Conservation (phyloP, 1,140 invertebrate genomes). For the Ladona fulva region DNA sequence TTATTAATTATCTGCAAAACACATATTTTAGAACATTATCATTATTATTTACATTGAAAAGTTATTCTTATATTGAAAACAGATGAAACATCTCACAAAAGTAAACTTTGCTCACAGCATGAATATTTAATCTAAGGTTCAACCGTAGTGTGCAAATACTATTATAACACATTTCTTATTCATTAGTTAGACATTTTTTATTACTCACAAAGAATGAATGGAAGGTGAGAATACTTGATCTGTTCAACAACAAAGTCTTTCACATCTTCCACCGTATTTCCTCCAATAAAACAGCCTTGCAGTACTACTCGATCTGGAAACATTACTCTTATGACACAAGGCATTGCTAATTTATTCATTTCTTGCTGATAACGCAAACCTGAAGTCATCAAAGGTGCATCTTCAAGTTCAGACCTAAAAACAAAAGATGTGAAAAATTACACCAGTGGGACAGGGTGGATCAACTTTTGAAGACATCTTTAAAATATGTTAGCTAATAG, state of each 20-base stretch:
- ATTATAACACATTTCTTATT: too few species aligned
- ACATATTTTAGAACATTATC: too few species aligned
- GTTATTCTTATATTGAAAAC: too few species aligned
- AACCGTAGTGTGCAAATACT: too few species aligned
- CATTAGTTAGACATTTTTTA: background rate
- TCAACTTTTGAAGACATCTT: background rate
- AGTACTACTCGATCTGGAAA: conserved; percentile 72
- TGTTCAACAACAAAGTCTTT: conserved; percentile 59
- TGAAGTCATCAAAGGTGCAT: conserved; percentile 56
- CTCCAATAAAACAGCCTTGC: conserved; percentile 65
- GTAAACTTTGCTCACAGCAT: too few species aligned
- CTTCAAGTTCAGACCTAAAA: conserved; percentile 45
- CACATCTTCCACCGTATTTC: conserved; percentile 55
- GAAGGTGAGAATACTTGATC: conserved; percentile 45
- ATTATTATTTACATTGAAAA: too few species aligned
- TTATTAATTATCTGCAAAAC: too few species aligned
- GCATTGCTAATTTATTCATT: conserved; percentile 44
- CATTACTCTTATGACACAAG: conserved; percentile 61
- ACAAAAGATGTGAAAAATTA: background rate
- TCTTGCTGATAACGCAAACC: conserved; percentile 49
- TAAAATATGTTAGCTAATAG: too few species aligned
- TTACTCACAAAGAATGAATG: conserved; percentile 67
- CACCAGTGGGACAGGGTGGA: background rate
- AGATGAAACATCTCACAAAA: too few species aligned
- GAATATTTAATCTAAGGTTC: too few species aligned